phyloP scores from a whole-genome alignment of 2,113 vertebrate species.

The Malaclemys terrapin region DNA sequence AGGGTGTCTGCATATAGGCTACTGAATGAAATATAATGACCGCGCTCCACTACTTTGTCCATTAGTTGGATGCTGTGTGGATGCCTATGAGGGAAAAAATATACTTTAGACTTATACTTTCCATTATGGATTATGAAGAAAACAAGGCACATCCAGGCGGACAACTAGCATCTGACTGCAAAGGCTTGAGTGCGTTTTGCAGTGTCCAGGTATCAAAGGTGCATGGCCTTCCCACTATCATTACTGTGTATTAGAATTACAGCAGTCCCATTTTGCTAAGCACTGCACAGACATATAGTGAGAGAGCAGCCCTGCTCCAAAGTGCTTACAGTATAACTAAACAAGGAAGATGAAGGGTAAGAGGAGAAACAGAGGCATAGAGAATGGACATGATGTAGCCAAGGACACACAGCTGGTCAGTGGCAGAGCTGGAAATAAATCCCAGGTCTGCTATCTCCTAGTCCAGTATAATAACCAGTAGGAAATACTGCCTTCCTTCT shows the following conservation, averaged over 20 bases:
- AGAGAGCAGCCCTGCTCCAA: background rate
- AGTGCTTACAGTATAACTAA: background rate
- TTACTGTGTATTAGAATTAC: background rate
- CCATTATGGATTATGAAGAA: conserved; percentile 50
- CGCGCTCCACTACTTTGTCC: conserved; percentile 56
- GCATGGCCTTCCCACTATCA: background rate
- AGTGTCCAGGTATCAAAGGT: background rate
- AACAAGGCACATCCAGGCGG: background rate
- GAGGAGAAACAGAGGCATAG: background rate
- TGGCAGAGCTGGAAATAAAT: background rate
- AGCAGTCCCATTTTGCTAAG: background rate
- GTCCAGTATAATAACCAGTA: background rate
- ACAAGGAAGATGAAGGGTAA: background rate
- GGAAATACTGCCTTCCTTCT: background rate
- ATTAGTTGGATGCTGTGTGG: conserved; percentile 46
- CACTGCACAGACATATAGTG: background rate
- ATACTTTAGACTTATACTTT: background rate
- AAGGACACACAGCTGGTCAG: background rate
- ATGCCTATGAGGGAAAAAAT: conserved; percentile 29
- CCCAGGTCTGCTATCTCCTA: background rate
- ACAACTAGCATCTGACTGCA: background rate
- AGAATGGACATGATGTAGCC: background rate
- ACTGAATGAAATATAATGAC: conserved; percentile 67
- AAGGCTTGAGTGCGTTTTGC: background rate
- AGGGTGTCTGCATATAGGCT: conserved; percentile 67